These are phyloP conservation scores for Strix occidentalis DNA, from an alignment of 2,797 vertebrate species.

Conservation along the genomic window DNA sequence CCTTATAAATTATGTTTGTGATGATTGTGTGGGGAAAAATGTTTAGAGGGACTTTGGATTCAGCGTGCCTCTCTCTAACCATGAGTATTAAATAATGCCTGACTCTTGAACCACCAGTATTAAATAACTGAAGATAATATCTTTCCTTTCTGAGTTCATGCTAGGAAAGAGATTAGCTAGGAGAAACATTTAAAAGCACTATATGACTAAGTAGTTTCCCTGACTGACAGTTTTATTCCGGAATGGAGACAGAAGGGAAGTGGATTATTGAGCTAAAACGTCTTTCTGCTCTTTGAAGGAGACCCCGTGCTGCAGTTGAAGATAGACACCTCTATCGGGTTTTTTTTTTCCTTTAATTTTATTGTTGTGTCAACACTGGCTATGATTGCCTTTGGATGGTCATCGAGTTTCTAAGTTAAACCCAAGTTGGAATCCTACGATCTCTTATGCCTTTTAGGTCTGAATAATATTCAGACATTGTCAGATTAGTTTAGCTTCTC, in stretches of 20 bases:
- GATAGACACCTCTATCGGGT: neutral
- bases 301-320: neutral
- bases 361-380: neutral
- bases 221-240: slow-evolving; percentile 8
- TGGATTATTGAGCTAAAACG: slow-evolving; percentile 28
- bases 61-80: neutral
- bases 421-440: neutral
- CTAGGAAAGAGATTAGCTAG: neutral
- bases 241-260: slow-evolving; percentile 28
- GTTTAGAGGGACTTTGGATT: neutral
- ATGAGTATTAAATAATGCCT: neutral
- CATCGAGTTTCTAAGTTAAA: neutral
- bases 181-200: neutral
- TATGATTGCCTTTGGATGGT: neutral
- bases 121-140: neutral
- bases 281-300: slow-evolving; percentile 41
- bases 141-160: neutral
- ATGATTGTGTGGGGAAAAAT: neutral
- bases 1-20: neutral
- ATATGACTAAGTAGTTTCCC: neutral
- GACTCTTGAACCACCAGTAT: neutral
- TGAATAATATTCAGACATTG: neutral
- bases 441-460: neutral
- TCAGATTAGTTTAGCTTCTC: neutral
- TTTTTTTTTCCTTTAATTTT: neutral